Evolutionary conservation across 2,888 invertebrate species (phyloP).

Genomic region (Eupithecia dodoneata): DNA sequence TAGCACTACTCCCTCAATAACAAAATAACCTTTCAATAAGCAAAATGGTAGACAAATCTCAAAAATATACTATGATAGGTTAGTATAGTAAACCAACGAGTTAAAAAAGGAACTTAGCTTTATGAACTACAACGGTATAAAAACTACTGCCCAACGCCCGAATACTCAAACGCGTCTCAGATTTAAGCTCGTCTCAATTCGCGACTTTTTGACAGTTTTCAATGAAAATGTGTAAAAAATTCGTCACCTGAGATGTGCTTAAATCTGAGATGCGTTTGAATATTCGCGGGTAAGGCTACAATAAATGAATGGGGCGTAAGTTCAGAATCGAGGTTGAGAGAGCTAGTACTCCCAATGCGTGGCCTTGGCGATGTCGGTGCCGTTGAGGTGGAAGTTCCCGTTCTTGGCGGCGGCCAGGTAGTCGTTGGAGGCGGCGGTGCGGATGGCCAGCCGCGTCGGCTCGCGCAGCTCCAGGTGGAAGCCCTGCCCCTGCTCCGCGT

Average conservation of each 20-base stretch:
- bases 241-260: too few relatives aligned
- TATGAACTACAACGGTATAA: not conserved
- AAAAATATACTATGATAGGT: slow-evolving; percentile 2
- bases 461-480: slow-evolving; percentile 97
- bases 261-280: too few relatives aligned
- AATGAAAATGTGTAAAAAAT: too few relatives aligned
- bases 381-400: slow-evolving; percentile 93
- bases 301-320: not conserved
- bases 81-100: not conserved
- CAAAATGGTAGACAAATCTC: slow-evolving; percentile 6
- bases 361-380: slow-evolving; percentile 89
- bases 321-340: not conserved
- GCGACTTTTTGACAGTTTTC: too few relatives aligned
- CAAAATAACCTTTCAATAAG: not conserved
- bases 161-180: too few relatives aligned
- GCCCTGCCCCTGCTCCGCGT: slow-evolving; percentile 91
- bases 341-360: slow-evolving; percentile 98
- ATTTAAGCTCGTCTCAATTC: too few relatives aligned
- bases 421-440: slow-evolving; percentile 87
- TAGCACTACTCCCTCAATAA: slow-evolving; percentile 1
- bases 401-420: slow-evolving; percentile 96
- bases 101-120: not conserved
- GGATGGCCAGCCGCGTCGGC: slow-evolving; percentile 96
- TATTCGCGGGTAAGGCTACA: too few relatives aligned
- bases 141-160: not conserved